Base-by-base conservation (phyloP, 2,888 invertebrate genomes). In the Drosophila paranaensis region DNA sequence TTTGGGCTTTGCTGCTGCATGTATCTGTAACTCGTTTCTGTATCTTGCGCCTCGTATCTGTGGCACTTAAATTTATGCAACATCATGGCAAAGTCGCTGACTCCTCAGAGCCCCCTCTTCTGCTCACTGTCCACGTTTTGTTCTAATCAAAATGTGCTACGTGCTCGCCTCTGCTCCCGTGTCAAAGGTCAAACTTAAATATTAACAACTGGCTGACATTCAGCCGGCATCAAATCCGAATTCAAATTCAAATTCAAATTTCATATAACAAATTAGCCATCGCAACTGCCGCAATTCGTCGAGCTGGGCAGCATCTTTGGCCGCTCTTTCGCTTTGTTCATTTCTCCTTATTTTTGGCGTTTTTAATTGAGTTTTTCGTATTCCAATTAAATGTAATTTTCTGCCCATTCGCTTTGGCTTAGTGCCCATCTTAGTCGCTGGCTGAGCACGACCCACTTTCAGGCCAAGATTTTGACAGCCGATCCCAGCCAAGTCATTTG, bases 31-130 rank as follows among this genome's bases (percentile, higher is more conserved):
- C 88, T 88, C 83, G 85, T 87, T 86, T 83, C 73, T 77, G 81
- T 86, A 88, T 88, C 85, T 88, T 67, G 79, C 50, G 82, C 76
- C 78, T 79, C 79, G 82, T 81, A 87, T 86, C 87, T 82, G 77
- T 82, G 88, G 77, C 79, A 88, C 83, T 86, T 81, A 88, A 83
- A 87, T 87, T 87, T 88, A 88, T 87, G 86, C 88, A 87, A 87
- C 83, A 88, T 88, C 88, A 88, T 88, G 86, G 71, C 81, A 73
- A 55, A 70, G 72, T 56, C 67, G 66, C 68, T 46, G 57, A 42
- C 67, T 64, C 39, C 46, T 14, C n/a, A 25, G 35, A 35, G 37
- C 58, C 42, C 64, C 60, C 58, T 51, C 67, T 54, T 67, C 13
- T 35, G 16, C 55, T 50, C 43, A 51, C 54, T 56, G 65, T 73